Conservation (phyloP, 2,113 vertebrate genomes). For the Spea bombifrons region DNA sequence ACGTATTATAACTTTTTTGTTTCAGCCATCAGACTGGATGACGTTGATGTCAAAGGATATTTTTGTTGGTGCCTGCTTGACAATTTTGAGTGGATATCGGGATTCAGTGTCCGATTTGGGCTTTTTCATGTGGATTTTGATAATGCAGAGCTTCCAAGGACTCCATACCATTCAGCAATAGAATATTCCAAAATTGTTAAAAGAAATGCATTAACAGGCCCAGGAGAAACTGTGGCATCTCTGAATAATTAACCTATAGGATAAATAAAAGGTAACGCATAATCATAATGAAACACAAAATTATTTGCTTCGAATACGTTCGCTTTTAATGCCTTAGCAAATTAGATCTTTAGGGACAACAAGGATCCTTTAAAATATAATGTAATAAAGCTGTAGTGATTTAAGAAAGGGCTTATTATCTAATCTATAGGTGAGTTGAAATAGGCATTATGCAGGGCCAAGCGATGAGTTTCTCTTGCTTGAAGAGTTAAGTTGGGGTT, state of each 20-base stretch:
- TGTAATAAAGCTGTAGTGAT: too few species aligned
- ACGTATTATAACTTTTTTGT: constrained; percentile 33
- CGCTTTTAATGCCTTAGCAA: too few species aligned
- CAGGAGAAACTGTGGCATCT: background rate
- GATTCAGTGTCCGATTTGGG: constrained; percentile 71
- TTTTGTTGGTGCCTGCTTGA: constrained; percentile 75
- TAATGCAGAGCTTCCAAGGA: constrained; percentile 57
- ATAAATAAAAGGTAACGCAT: too few species aligned
- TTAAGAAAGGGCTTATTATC: too few species aligned
- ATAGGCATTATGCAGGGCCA: too few species aligned
- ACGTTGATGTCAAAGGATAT: constrained; percentile 62
- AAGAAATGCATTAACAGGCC: constrained; percentile 52
- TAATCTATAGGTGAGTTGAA: too few species aligned
- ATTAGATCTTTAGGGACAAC: too few species aligned
- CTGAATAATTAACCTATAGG: background rate
- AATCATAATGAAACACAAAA: too few species aligned
- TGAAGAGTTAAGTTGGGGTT: too few species aligned
- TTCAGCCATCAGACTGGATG: constrained; percentile 64
- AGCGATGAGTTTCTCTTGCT: too few species aligned
- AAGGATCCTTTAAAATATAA: too few species aligned
- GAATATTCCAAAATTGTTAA: constrained; percentile 70
- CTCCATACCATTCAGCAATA: constrained; percentile 68
- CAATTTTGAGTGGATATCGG: constrained; percentile 75
- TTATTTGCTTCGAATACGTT: too few species aligned
- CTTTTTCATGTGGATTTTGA: constrained; percentile 75